phyloP scores from a whole-genome alignment of 2,888 invertebrate genomes.

The Charanyca ferruginea region DNA sequence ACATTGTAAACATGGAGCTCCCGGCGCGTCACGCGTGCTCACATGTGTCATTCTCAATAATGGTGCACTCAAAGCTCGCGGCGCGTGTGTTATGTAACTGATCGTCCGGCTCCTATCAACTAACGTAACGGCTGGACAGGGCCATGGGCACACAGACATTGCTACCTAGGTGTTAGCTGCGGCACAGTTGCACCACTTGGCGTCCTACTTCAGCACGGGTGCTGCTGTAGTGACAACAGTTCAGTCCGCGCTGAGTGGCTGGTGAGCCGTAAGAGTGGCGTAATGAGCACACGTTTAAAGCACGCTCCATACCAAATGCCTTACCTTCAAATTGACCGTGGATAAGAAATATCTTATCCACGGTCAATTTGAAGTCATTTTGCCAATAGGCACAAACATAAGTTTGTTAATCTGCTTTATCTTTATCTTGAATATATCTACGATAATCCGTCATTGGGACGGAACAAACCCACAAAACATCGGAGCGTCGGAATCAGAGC shows the following conservation, averaged over 20 bases:
- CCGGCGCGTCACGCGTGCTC: constrained; percentile 15
- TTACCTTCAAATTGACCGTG: constrained; percentile 27
- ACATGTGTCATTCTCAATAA: constrained; percentile 35
- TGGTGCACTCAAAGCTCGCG: constrained; percentile 45
- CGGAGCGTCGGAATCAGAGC: no score
- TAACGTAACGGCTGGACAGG: not conserved
- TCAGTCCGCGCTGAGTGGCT: not conserved
- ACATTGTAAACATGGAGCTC: constrained; percentile 55
- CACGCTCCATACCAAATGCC: not conserved
- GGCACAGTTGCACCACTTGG: not conserved
- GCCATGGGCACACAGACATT: not conserved
- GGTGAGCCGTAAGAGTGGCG: not conserved
- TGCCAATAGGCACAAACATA: constrained; percentile 12
- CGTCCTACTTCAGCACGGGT: no score
- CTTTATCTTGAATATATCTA: constrained; percentile 32
- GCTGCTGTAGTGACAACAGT: no score
- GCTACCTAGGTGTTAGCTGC: not conserved
- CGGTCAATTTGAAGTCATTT: no score
- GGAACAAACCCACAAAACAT: constrained; percentile 5
- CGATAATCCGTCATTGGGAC: constrained; percentile 15
- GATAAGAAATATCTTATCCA: no score
- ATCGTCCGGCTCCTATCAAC: not conserved
- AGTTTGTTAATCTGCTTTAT: constrained; percentile 31
- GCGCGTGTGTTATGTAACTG: constrained; percentile 26
- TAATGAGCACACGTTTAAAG: not conserved